These are phyloP conservation scores for Acipenser oxyrinchus DNA, from an alignment of 2,797 vertebrate species.

Conservation along the genomic window DNA sequence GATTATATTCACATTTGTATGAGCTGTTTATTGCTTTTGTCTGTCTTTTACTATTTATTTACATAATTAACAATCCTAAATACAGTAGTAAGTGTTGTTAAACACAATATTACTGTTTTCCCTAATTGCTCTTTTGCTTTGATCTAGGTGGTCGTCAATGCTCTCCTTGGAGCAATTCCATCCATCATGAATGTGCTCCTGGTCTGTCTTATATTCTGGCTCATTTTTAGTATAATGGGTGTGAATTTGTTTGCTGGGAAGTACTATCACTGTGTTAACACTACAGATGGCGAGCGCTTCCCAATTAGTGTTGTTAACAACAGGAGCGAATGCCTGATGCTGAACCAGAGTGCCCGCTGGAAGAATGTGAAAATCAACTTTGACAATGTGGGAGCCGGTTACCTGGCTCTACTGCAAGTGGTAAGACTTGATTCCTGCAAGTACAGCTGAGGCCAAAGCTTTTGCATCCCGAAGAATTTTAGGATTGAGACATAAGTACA, in stretches of 20 bases:
- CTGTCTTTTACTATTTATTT: conserved; percentile 38
- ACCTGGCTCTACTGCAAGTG: conserved; percentile 90
- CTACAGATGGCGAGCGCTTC: conserved; percentile 39
- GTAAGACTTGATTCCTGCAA: conserved; percentile 52
- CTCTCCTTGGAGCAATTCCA: conserved; percentile 91
- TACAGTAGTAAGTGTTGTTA: conserved; percentile 5
- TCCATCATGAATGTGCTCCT: conserved; percentile 97
- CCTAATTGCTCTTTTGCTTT: conserved; percentile 21
- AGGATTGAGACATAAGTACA: too few species aligned
- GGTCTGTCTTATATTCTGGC: conserved; percentile 98
- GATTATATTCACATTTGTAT: conserved; percentile 33
- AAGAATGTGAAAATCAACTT: conserved; percentile 88
- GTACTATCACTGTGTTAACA: conserved; percentile 73
- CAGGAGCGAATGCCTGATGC: conserved; percentile 45
- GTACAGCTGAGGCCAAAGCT: too few species aligned
- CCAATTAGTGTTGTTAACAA: conserved; percentile 44
- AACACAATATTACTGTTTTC: conserved; percentile 6
- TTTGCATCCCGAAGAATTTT: too few species aligned
- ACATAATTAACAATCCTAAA: conserved; percentile 26
- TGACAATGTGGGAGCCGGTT: conserved; percentile 89
- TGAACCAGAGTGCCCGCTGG: conserved; percentile 58
- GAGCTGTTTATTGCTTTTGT: conserved; percentile 29
- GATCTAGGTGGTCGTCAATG: conserved; percentile 91
- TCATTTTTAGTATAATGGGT: conserved; percentile 98
- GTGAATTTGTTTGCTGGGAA: conserved; percentile 94